Evolutionary conservation across 2,888 invertebrate species (phyloP).

Genomic region (Phytoseiulus persimilis): DNA sequence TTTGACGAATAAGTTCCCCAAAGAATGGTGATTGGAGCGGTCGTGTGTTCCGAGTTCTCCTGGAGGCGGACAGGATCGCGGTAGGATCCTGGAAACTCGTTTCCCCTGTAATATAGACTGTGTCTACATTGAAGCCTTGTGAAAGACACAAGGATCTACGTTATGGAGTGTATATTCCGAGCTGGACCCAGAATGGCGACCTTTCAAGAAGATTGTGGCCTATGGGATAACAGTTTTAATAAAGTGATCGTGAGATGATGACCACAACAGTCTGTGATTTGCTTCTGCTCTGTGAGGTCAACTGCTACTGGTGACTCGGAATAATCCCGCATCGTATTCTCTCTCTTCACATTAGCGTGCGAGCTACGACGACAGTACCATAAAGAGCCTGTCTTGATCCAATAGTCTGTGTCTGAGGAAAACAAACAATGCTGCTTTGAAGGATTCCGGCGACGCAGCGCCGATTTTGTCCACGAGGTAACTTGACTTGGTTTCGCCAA

Average conservation of each 20-base stretch:
- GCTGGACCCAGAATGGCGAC: neutral
- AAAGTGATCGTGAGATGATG: neutral
- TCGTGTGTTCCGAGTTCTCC: neutral
- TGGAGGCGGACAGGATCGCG: too few species aligned
- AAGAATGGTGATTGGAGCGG: neutral
- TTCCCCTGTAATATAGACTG: neutral
- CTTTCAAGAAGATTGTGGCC: neutral
- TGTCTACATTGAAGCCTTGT: neutral
- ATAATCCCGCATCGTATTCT: neutral
- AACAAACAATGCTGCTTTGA: too few species aligned
- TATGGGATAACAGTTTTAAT: neutral
- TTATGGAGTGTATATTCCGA: too few species aligned
- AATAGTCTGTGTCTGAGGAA: too few species aligned
- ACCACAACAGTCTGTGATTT: neutral
- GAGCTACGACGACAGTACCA: neutral
- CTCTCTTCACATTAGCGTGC: neutral
- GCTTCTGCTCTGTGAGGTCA: neutral
- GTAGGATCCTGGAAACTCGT: neutral
- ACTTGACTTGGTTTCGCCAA: too few species aligned
- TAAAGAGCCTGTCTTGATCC: neutral
- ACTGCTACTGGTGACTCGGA: neutral
- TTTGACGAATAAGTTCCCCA: constrained; percentile 31
- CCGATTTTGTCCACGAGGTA: too few species aligned
- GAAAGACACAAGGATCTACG: too few species aligned
- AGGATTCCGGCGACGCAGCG: too few species aligned